phyloP scores from a whole-genome alignment of 2,113 vertebrate genomes.

The Saguinus imperator region DNA sequence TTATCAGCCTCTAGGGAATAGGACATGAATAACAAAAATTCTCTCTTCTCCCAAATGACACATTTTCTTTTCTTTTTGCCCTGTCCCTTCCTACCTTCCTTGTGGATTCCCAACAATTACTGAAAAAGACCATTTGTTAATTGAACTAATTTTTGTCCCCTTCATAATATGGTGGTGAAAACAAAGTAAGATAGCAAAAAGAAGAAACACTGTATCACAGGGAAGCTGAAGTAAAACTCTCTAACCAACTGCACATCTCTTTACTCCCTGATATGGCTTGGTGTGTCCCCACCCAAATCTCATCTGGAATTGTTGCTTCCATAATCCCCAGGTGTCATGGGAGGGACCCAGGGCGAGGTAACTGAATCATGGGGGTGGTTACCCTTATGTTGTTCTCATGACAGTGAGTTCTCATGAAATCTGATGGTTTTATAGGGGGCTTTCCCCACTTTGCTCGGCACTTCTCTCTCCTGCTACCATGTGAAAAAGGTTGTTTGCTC shows the following conservation, averaged over 20 bases:
- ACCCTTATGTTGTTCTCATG: no score
- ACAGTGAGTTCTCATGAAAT: no score
- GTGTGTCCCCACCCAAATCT: no score
- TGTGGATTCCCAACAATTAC: background rate
- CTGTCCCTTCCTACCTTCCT: background rate
- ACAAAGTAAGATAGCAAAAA: background rate
- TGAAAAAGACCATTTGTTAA: background rate
- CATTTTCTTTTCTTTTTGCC: background rate
- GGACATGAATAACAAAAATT: background rate
- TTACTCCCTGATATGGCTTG: no score
- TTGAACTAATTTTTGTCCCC: background rate
- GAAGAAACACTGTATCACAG: background rate
- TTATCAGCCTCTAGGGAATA: background rate
- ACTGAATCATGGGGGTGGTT: no score
- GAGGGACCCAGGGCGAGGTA: no score
- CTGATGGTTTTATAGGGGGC: no score
- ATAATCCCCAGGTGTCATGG: no score
- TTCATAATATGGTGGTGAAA: background rate
- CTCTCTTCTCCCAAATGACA: background rate
- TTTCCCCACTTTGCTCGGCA: no score
- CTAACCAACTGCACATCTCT: accelerated
- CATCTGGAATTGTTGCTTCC: no score
- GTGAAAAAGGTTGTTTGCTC: no score
- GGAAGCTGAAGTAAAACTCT: background rate
- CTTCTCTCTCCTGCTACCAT: no score